Evolutionary conservation across 64 coral and sea anemone genomes (phyloP).

Genomic region (Montipora cactus): DNA sequence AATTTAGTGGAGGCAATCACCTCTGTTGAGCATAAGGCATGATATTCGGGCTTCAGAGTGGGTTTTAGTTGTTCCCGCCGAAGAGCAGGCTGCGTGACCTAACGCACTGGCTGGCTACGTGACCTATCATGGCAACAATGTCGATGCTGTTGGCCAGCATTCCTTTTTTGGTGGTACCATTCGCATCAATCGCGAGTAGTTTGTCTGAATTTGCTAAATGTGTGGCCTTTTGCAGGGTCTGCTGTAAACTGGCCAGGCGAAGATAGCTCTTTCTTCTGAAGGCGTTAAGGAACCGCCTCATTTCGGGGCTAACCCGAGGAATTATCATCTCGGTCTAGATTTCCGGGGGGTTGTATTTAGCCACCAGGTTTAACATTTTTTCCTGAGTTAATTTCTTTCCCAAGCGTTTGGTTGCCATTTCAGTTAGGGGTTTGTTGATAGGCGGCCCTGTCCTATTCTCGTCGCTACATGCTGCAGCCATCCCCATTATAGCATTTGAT

Average conservation of each 20-base stretch:
- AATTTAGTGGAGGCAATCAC: not conserved
- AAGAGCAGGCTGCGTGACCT: not conserved
- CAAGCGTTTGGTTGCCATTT: conserved; percentile 5
- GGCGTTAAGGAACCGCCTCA: not conserved
- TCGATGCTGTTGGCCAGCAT: not conserved
- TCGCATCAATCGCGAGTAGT: not conserved
- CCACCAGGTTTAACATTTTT: not conserved
- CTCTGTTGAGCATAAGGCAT: not conserved
- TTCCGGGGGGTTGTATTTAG: conserved; percentile 1
- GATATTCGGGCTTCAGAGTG: not conserved
- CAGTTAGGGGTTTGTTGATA: not conserved
- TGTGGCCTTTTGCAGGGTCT: not conserved
- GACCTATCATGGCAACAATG: not conserved
- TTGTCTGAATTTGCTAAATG: not conserved
- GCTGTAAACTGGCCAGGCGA: not conserved
- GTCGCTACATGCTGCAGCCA: not conserved
- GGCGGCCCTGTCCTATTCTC: not conserved
- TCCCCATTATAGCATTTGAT: not conserved
- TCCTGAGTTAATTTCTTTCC: not conserved
- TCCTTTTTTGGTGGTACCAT: not conserved
- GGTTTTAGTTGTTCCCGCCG: conserved; percentile 41
- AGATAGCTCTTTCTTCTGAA: not conserved
- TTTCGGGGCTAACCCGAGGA: not conserved
- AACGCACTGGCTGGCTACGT: not conserved
- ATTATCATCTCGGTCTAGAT: not conserved